Evolutionary conservation across 2,888 invertebrate genomes (phyloP).

Genomic region (Machimus atricapillus): DNA sequence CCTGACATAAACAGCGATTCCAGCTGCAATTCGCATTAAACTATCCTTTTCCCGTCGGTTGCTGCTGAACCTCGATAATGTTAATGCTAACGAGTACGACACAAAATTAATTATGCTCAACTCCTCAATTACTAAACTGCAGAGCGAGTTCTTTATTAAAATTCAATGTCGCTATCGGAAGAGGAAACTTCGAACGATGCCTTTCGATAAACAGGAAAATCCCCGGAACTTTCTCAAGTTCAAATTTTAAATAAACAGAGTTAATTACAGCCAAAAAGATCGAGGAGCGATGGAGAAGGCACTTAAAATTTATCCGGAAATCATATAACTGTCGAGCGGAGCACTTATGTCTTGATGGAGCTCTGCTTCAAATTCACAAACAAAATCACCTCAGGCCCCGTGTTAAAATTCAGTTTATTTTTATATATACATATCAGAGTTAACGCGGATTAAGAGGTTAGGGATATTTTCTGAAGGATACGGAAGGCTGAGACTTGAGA

Average conservation of each 20-base stretch:
- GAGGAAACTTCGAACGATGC: neutral
- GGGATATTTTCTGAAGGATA: neutral
- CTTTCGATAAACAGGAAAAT: neutral
- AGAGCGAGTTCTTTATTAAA: neutral
- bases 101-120: neutral
- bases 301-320: neutral
- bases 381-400: neutral
- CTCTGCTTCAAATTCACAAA: neutral
- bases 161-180: neutral
- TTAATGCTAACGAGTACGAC: neutral
- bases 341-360: neutral
- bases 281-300: neutral
- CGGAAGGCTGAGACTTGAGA: neutral
- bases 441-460: neutral
- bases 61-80: neutral
- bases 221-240: neutral
- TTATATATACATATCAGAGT: neutral
- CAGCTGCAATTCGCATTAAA: neutral
- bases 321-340: neutral
- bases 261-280: neutral
- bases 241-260: neutral
- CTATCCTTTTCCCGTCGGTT: neutral
- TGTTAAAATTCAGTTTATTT: neutral
- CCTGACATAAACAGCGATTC: neutral
- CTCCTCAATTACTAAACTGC: neutral